Conservation (phyloP, 2,113 vertebrate species). For the Puma concolor region DNA sequence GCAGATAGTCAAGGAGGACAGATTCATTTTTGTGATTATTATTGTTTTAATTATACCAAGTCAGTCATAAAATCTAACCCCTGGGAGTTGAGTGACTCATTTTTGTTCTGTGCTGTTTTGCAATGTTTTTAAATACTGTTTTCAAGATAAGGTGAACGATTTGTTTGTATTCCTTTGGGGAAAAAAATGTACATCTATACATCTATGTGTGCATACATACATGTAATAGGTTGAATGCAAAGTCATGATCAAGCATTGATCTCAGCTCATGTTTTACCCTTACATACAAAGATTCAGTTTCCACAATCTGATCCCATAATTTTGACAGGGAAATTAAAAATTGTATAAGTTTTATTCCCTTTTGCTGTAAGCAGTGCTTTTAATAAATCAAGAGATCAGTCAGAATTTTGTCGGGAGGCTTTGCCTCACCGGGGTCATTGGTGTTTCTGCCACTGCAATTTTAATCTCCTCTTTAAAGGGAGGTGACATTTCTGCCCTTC, state of each 20-base stretch:
- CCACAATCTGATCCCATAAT: background rate
- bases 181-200: background rate
- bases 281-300: background rate
- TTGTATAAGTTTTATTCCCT: background rate
- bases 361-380: background rate
- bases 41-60: constrained; percentile 21
- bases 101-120: constrained; percentile 7
- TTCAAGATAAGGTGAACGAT: background rate
- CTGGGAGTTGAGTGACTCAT: background rate
- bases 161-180: background rate
- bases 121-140: constrained; percentile 30
- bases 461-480: constrained; percentile 3
- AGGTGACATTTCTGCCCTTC: background rate
- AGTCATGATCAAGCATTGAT: background rate
- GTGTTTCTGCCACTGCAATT: background rate
- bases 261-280: background rate
- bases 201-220: background rate
- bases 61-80: background rate
- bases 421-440: background rate
- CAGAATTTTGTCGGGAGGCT: background rate
- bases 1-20: background rate
- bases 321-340: constrained; percentile 20
- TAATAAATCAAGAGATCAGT: constrained; percentile 23
- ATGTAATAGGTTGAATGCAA: background rate
- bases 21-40: background rate